These are phyloP conservation scores for Acromyrmex charruanus DNA, from an alignment of 1,140 invertebrate genomes.

Conservation along the genomic window DNA sequence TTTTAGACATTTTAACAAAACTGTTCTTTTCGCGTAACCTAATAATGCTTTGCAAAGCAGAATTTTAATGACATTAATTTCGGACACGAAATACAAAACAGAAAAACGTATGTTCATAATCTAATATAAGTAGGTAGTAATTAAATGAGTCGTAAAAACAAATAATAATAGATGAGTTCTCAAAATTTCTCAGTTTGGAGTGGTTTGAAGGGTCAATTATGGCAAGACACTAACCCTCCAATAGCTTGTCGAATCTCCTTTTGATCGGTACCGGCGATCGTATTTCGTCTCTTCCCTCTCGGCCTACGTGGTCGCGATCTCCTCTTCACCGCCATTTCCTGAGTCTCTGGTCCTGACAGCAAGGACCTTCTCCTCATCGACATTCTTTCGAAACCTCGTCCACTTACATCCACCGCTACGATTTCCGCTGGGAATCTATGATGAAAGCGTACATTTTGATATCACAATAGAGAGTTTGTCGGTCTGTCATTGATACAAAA, in stretches of 20 bases:
- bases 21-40: too few relatives aligned
- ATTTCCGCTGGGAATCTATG: slow-evolving; percentile 94
- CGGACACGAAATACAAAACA: neutral
- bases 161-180: neutral
- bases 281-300: slow-evolving; percentile 94
- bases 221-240: slow-evolving; percentile 89
- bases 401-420: slow-evolving; percentile 95
- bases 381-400: slow-evolving; percentile 95
- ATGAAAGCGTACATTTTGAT: slow-evolving; percentile 1
- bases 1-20: too few relatives aligned
- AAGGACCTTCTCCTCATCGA: slow-evolving; percentile 93
- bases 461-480: slow-evolving; percentile 36
- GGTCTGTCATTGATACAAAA: slow-evolving; percentile 16
- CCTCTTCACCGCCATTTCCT: slow-evolving; percentile 89
- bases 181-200: neutral
- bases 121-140: neutral
- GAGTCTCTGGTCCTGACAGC: slow-evolving; percentile 86
- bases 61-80: slow-evolving; percentile 1
- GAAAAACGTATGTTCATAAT: neutral
- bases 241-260: slow-evolving; percentile 94
- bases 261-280: slow-evolving; percentile 95
- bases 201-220: neutral
- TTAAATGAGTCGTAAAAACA: neutral
- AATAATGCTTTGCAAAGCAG: neutral
- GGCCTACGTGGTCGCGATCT: slow-evolving; percentile 91